Evolutionary conservation across 1,140 invertebrate species (phyloP), one percentile per base, ranked within the genome.

Genomic region (Drosophila athabasca): DNA sequence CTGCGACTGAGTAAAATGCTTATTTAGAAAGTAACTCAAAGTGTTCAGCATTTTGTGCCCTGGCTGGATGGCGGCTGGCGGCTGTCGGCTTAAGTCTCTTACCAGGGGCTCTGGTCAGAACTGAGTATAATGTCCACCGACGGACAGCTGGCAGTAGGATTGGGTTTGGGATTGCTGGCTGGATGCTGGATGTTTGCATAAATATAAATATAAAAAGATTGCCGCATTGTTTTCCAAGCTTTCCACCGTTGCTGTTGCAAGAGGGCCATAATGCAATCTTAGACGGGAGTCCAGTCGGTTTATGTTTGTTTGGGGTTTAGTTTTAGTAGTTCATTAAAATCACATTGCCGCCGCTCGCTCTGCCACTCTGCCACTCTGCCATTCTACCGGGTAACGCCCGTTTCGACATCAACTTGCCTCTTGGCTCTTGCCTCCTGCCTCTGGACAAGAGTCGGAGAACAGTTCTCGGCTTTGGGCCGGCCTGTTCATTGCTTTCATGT

Each of bases 291-390:
- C 59, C 71, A 78, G 81, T 71, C 67, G 62, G 73, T 81, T 87
- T 84, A 70, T 80, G 62, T 78, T 75, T 82, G 67, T 72, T 67
- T 76, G 77, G 70, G 57, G 46, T 73, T 64, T 55, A 76, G 81
- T 66, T 78, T 85, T 75, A 85, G 82, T 82, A 72, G 78, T 87
- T 87, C 83, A 87, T 87, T 87, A 87, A 87, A 87, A 82, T 87
- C 69, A 76, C 79, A 87, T 77, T 59, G 73, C 72, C 48, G 46
- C 53, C 65, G 24, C 43, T 51, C 11, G 35, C 35, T 39, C 11
- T 26, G 24, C 4, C 24, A 1, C 24, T 26, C 24, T 5, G 24
- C 24, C 24, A 5, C 24, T 26, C 24, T 26, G 22, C 22, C 22
- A 24, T 4, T 35, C 9, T 35, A 11, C 31, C 31, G 31, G 31